These are phyloP conservation scores for Cerceris ruficornis DNA, from an alignment of 2,888 invertebrate species.

Conservation along the genomic window DNA sequence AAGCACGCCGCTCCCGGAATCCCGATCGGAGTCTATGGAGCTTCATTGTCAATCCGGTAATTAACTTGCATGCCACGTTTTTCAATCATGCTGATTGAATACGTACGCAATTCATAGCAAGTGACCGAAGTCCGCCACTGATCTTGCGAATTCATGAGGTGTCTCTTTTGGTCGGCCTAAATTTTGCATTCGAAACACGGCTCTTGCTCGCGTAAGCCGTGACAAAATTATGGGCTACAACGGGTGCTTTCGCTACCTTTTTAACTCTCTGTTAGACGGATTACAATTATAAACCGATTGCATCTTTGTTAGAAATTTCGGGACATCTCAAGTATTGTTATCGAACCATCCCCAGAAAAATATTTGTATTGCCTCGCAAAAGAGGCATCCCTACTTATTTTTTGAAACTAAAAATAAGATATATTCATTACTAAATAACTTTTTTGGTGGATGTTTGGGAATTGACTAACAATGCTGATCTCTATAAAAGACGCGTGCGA, in stretches of 20 bases:
- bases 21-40: constrained; percentile 40
- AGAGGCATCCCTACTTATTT: too few relatives aligned
- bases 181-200: constrained; percentile 52
- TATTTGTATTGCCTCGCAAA: too few relatives aligned
- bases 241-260: constrained; percentile 42
- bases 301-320: not conserved
- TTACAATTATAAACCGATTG: not conserved
- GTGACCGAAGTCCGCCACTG: constrained; percentile 16
- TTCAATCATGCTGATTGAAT: constrained; percentile 44
- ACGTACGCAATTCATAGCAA: constrained; percentile 30
- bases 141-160: constrained; percentile 60
- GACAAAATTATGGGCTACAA: constrained; percentile 59
- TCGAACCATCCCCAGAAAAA: too few relatives aligned
- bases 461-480: too few relatives aligned
- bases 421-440: too few relatives aligned
- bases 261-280: constrained; percentile 12
- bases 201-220: constrained; percentile 55
- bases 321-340: not conserved
- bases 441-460: too few relatives aligned
- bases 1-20: constrained; percentile 44
- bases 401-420: too few relatives aligned
- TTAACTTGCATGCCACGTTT: constrained; percentile 62
- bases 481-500: too few relatives aligned
- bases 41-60: constrained; percentile 59
- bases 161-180: constrained; percentile 19